Evolutionary conservation across 1,140 invertebrate species (phyloP).

Genomic region (Lutraria rhynchaena): DNA sequence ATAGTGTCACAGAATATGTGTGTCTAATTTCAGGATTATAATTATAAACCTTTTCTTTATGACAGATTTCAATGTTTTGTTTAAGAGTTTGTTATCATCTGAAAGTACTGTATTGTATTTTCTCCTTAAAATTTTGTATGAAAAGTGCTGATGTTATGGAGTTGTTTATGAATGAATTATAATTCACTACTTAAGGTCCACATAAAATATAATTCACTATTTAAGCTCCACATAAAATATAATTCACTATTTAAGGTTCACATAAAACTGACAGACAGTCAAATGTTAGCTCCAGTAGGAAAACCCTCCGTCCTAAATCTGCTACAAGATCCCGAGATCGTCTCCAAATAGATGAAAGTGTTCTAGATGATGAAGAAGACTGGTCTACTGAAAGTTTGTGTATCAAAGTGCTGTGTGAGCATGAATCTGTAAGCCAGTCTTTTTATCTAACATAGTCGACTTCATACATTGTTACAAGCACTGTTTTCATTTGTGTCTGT

Average conservation of each 20-base stretch:
- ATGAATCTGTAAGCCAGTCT: constrained; percentile 68
- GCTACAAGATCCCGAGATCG: constrained; percentile 51
- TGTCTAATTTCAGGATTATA: too few relatives aligned
- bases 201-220: neutral
- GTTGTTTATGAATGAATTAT: too few relatives aligned
- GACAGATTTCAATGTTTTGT: too few relatives aligned
- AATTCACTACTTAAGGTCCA: neutral
- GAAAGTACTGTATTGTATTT: too few relatives aligned
- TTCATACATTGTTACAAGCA: too few relatives aligned
- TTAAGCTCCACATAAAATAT: neutral
- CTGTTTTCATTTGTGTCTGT: too few relatives aligned
- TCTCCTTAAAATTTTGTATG: too few relatives aligned
- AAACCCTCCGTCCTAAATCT: constrained; percentile 62
- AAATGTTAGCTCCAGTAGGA: neutral
- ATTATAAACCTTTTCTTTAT: too few relatives aligned
- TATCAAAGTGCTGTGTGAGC: constrained; percentile 74
- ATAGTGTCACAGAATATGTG: too few relatives aligned
- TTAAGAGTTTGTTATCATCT: too few relatives aligned
- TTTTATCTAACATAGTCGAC: too few relatives aligned
- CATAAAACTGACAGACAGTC: neutral
- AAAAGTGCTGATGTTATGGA: too few relatives aligned
- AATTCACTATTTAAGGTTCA: neutral
- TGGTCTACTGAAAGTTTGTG: constrained; percentile 73
- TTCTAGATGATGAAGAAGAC: constrained; percentile 57
- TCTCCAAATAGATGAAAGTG: constrained; percentile 37